These are phyloP conservation scores for Diabrotica undecimpunctata DNA, from an alignment of 1,140 invertebrate species.

Conservation along the genomic window DNA sequence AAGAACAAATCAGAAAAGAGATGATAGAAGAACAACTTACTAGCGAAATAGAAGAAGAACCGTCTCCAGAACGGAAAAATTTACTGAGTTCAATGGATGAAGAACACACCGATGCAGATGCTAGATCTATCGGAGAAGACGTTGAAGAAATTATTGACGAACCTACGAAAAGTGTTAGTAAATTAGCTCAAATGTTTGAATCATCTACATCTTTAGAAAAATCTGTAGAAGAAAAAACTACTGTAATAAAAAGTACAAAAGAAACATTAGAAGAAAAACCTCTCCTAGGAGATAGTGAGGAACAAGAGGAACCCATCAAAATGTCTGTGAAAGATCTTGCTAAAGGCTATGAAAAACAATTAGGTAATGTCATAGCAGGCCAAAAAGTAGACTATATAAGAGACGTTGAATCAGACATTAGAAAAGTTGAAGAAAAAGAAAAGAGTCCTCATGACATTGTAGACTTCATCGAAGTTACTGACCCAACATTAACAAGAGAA, in stretches of 20 bases:
- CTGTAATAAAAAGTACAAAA: slow-evolving; percentile 4
- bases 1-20: slow-evolving; percentile 52
- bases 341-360: slow-evolving; percentile 29
- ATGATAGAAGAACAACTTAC: slow-evolving; percentile 51
- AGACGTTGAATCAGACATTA: neutral
- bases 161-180: slow-evolving; percentile 15
- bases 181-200: slow-evolving; percentile 13
- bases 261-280: slow-evolving; percentile 2
- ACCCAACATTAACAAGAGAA: slow-evolving; percentile 11
- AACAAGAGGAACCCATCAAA: slow-evolving; percentile 12
- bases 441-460: slow-evolving; percentile 10
- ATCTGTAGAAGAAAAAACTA: slow-evolving; percentile 12
- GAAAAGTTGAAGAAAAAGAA: slow-evolving; percentile 9
- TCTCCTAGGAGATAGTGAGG: neutral
- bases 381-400: slow-evolving; percentile 12
- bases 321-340: slow-evolving; percentile 31
- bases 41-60: slow-evolving; percentile 50
- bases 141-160: slow-evolving; percentile 26
- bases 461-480: slow-evolving; percentile 14
- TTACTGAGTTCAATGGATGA: slow-evolving; percentile 31
- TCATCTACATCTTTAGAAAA: slow-evolving; percentile 3
- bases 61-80: slow-evolving; percentile 50
- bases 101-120: slow-evolving; percentile 17
- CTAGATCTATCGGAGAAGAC: slow-evolving; percentile 34
- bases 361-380: slow-evolving; percentile 17